phyloP scores from a whole-genome alignment of 1,140 invertebrate species.

The Tetraneura akinire region DNA sequence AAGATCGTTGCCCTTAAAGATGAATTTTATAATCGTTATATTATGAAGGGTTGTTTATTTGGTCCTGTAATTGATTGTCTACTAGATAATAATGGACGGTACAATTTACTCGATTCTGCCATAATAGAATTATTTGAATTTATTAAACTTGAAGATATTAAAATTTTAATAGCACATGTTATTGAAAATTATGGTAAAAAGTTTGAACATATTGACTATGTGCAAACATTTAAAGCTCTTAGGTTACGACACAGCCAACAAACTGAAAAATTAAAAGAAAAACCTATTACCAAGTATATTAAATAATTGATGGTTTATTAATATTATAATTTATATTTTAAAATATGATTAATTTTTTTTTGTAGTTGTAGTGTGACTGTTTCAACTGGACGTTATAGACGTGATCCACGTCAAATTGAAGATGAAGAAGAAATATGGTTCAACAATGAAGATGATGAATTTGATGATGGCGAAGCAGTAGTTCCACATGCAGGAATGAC shows the following conservation, averaged over 20 bases:
- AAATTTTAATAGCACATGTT: conserved; percentile 90
- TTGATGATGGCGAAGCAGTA: conserved; percentile 79
- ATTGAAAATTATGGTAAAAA: conserved; percentile 94
- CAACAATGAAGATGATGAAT: conserved; percentile 93
- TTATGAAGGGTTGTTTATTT: conserved; percentile 94
- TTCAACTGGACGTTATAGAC: conserved; percentile 74
- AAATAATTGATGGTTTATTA: not conserved
- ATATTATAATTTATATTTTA: not conserved
- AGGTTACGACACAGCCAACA: conserved; percentile 92
- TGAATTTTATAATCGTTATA: conserved; percentile 97
- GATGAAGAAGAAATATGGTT: conserved; percentile 99
- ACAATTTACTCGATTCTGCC: conserved; percentile 98
- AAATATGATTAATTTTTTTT: not conserved
- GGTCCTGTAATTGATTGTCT: conserved; percentile 96
- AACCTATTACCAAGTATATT: conserved; percentile 63
- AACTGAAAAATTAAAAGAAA: conserved; percentile 84
- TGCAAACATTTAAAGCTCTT: conserved; percentile 93
- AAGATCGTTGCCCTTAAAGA: conserved; percentile 97
- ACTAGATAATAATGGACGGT: conserved; percentile 92
- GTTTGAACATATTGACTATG: conserved; percentile 92
- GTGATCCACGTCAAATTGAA: conserved; percentile 89
- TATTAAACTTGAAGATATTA: conserved; percentile 95
- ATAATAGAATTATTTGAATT: conserved; percentile 99
- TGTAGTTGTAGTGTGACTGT: conserved; percentile 57
- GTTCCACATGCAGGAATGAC: conserved; percentile 60